Conservation (phyloP, 2,113 vertebrate genomes). For the Myodes glareolus region DNA sequence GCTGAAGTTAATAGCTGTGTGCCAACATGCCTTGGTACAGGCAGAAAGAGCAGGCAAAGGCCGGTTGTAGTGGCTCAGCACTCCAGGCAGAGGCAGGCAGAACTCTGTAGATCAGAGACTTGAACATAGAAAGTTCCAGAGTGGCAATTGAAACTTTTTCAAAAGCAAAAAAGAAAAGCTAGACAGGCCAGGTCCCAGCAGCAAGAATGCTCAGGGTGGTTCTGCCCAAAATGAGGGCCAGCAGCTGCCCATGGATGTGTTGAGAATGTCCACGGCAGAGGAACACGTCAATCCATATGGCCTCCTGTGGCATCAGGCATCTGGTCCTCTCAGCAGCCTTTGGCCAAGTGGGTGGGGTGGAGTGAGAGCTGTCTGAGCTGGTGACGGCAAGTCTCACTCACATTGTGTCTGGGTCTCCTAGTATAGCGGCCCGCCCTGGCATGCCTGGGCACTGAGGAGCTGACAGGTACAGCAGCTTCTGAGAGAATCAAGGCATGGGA, state of each 20-base stretch:
- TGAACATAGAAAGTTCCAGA: background rate
- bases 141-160: background rate
- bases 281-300: background rate
- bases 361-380: background rate
- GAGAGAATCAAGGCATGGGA: background rate
- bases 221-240: too few species aligned
- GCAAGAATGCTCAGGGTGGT: too few species aligned
- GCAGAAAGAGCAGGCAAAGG: background rate
- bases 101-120: background rate
- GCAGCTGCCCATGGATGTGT: too few species aligned
- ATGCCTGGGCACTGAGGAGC: background rate
- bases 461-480: background rate
- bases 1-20: background rate
- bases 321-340: background rate
- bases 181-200: background rate
- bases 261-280: background rate
- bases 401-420: background rate
- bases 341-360: background rate
- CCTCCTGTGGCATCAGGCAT: background rate
- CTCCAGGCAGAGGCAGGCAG: background rate
- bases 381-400: slow-evolving; percentile 8
- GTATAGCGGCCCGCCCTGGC: background rate
- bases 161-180: background rate
- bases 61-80: background rate
- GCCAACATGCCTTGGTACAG: background rate